These are phyloP conservation scores for Sphaeramia orbicularis DNA, from an alignment of 2,797 vertebrate genomes.

Conservation along the genomic window DNA sequence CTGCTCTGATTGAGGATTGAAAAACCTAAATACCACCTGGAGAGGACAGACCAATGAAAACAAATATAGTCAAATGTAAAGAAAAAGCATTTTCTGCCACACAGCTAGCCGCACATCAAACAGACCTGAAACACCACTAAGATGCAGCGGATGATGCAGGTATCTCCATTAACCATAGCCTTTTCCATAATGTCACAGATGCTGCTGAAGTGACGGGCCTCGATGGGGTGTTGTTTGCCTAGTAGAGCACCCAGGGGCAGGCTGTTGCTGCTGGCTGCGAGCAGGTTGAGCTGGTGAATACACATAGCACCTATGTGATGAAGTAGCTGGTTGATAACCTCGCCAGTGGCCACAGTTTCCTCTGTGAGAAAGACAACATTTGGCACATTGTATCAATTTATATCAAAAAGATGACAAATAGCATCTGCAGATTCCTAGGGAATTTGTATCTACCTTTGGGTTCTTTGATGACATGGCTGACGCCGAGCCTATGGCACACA, in stretches of 20 bases:
- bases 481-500: constrained; percentile 95
- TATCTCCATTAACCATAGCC: constrained; percentile 97
- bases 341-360: constrained; percentile 91
- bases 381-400: background rate
- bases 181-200: constrained; percentile 99
- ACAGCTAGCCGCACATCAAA: constrained; percentile 3
- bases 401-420: background rate
- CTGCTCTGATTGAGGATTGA: constrained; percentile 95
- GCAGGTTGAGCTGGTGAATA: constrained; percentile 97
- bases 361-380: constrained; percentile 78
- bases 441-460: constrained; percentile 89
- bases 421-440: background rate
- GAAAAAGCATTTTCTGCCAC: background rate
- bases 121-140: constrained; percentile 97
- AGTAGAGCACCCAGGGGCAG: constrained; percentile 91
- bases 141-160: constrained; percentile 97
- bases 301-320: constrained; percentile 99
- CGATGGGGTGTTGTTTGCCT: constrained; percentile 97
- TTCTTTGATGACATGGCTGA: constrained; percentile 93
- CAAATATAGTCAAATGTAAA: background rate
- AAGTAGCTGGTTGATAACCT: constrained; percentile 97
- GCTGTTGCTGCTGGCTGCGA: constrained; percentile 92
- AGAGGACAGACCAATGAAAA: constrained; percentile 33
- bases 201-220: constrained; percentile 95
- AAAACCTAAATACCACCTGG: constrained; percentile 98